phyloP scores from a whole-genome alignment of 2,888 invertebrate genomes.

The Drosophila mimetica region DNA sequence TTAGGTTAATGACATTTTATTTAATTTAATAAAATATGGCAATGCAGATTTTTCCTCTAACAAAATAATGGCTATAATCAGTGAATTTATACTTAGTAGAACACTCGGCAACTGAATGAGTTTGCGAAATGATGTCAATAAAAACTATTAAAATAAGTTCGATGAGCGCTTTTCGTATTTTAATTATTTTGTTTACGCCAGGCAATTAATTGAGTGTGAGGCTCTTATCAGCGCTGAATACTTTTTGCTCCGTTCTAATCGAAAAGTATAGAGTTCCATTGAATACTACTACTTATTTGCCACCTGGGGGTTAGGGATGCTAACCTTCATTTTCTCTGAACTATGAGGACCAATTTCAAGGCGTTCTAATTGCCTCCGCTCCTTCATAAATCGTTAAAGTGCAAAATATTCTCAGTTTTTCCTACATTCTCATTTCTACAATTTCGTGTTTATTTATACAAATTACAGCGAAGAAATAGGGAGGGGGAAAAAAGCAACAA shows the following conservation, averaged over 20 bases:
- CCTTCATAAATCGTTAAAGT: conserved; percentile 57
- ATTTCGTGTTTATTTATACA: conserved; percentile 69
- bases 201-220: conserved; percentile 19
- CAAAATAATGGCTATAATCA: neutral
- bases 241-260: conserved; percentile 28
- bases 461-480: conserved; percentile 63
- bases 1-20: neutral
- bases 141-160: conserved; percentile 30
- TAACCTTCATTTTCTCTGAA: neutral
- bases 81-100: neutral
- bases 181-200: conserved; percentile 42
- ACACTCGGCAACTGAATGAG: neutral
- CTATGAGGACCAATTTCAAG: conserved; percentile 48
- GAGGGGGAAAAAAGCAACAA: conserved; percentile 18
- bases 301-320: conserved; percentile 28
- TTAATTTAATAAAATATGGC: neutral
- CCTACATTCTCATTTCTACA: conserved; percentile 19
- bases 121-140: conserved; percentile 13
- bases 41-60: too few relatives aligned
- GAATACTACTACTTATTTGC: neutral
- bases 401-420: conserved; percentile 32
- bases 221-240: conserved; percentile 31
- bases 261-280: conserved; percentile 3
- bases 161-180: conserved; percentile 27
- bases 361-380: conserved; percentile 58